These are phyloP conservation scores for Benitochromis conjunctus DNA, from an alignment of 2,113 vertebrate species.

Conservation along the genomic window DNA sequence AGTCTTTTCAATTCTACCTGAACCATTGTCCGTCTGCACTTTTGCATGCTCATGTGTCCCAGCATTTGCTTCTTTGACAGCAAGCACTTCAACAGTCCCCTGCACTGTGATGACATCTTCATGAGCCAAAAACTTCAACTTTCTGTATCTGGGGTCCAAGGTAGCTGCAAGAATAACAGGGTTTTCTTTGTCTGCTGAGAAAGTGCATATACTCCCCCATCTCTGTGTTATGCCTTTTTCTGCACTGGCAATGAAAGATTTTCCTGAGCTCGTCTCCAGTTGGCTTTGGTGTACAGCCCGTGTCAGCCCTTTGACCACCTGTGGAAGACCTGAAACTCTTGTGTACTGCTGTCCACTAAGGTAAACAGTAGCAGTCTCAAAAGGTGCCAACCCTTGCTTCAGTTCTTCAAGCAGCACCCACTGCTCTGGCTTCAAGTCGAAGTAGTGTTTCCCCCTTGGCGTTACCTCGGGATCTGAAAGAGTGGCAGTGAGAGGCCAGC, in stretches of 20 bases:
- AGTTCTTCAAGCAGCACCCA: neutral
- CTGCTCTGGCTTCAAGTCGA: neutral
- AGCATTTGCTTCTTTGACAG: too few species aligned
- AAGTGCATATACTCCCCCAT: too few species aligned
- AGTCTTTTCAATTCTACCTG: too few species aligned
- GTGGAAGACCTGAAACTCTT: neutral
- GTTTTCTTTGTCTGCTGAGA: too few species aligned
- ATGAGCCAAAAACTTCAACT: too few species aligned
- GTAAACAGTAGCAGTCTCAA: neutral
- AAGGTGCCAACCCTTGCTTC: neutral
- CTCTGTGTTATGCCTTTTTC: neutral
- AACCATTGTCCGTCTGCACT: too few species aligned
- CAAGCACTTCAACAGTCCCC: too few species aligned
- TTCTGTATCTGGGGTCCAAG: too few species aligned
- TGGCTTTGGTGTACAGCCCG: neutral
- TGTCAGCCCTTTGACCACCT: neutral
- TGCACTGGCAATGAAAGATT: neutral
- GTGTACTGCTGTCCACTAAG: neutral
- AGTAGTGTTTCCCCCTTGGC: neutral
- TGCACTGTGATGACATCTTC: too few species aligned
- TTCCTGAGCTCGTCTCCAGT: neutral
- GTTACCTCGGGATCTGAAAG: neutral
- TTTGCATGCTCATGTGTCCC: too few species aligned
- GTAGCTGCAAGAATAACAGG: too few species aligned
- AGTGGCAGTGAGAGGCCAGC: neutral